Evolutionary conservation across 2,113 vertebrate genomes (phyloP).

Genomic region (Chaenogobius annularis): DNA sequence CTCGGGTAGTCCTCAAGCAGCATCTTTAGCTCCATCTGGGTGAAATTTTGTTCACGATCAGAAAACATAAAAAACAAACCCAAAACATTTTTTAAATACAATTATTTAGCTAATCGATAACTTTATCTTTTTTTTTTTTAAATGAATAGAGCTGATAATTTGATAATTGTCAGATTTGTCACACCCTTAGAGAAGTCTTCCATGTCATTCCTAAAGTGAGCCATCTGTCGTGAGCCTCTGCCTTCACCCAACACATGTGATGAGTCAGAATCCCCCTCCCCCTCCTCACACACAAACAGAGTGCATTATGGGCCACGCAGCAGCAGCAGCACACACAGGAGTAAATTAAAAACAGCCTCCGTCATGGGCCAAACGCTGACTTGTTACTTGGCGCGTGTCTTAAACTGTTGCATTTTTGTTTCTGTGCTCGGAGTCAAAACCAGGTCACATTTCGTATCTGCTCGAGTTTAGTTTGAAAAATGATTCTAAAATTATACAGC

Average conservation of each 20-base stretch:
- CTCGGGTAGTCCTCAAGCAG: too few relatives aligned
- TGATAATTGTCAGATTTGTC: background rate
- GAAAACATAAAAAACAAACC: too few relatives aligned
- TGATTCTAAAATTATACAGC: too few relatives aligned
- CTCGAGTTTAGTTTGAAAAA: background rate
- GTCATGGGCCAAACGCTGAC: constrained; percentile 5
- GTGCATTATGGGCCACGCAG: constrained; percentile 1
- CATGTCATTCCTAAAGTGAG: constrained; percentile 20
- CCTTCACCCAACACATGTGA: constrained; percentile 7
- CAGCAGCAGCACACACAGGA: constrained; percentile 1
- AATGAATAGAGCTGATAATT: background rate
- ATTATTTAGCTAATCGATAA: too few relatives aligned
- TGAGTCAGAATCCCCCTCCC: background rate
- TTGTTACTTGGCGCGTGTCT: background rate
- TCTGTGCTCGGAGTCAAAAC: background rate
- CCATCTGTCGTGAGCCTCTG: constrained; percentile 54
- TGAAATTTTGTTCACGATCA: too few relatives aligned
- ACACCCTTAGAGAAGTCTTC: background rate
- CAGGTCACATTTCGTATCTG: background rate
- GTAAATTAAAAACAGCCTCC: constrained; percentile 41
- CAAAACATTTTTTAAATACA: too few relatives aligned
- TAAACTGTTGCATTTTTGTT: constrained; percentile 16
- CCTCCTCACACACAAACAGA: constrained; percentile 10
- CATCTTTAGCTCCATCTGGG: too few relatives aligned
- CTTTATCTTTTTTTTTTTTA: too few relatives aligned